Base-by-base conservation (phyloP, 2,888 invertebrate species). In the Hofmannophila pseudospretella region DNA sequence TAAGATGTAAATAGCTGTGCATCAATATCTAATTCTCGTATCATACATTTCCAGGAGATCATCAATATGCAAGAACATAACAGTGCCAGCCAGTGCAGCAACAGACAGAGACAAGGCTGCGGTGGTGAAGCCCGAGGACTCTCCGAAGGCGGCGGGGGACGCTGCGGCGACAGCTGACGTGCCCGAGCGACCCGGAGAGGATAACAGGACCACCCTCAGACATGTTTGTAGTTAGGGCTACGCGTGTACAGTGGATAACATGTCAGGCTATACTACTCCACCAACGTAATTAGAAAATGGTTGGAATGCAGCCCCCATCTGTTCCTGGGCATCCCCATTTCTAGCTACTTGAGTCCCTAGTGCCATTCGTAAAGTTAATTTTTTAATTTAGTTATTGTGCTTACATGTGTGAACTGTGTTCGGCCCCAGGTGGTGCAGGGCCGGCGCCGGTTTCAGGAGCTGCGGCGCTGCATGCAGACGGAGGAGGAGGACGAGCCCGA, bases 401-500 rank as follows among this genome's bases (percentile, higher is more conserved):
- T n/a, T n/a, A n/a, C n/a, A n/a, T n/a, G n/a, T n/a, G n/a, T n/a
- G n/a, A n/a, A n/a, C n/a, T n/a, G n/a, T n/a, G n/a, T n/a, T n/a
- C n/a, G n/a, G n/a, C n/a, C 5, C 1, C 48, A 89, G 89, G 89
- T 89, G 37, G 88, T 88, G 49, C 77, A 88, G 62, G 92, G 93
- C 35, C 89, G 95, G 43, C 89, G 91, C 54, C 90, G 92, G 65
- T 95, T 96, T 78, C 92, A 94, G 65, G 96, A 97, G 81, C 81
- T 96, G 44, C 90, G 96, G 35, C 92, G 94, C 67, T 91, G 93
- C 63, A 93, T 96, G 90, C 94, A 96, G 85, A 94, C 93, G 4
- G 96, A 95, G 66, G 96, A 96, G 59, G 96, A 95, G 60, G 96
- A 96, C 54, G 79, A 77, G 26, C 90, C 89, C 36, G 92, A 95